Percentiles rank a stretch among this genome's conserved stretches.
These are phyloP conservation scores for Harpegnathos saltator DNA, from an alignment of 1,140 invertebrate genomes.

Conservation along the genomic window DNA sequence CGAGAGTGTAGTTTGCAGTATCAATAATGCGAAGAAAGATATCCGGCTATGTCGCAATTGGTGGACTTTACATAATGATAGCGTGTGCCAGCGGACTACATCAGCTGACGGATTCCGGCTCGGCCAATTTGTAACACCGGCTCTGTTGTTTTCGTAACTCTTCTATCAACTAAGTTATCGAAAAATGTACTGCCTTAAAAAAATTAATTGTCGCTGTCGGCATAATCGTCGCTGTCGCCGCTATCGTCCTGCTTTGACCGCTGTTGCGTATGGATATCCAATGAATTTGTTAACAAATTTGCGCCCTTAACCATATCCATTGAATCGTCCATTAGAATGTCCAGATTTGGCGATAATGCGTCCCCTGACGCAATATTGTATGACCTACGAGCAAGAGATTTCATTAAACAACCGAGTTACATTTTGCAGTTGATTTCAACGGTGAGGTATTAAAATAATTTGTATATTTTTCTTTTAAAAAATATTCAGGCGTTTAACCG, in stretches of 20 bases:
- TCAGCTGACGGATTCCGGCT: not conserved
- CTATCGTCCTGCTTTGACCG: conserved; percentile 79
- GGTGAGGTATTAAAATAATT: not conserved
- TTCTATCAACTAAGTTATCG: not conserved
- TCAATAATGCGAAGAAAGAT: not conserved
- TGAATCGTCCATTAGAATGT: conserved; percentile 78
- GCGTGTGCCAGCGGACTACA: not conserved
- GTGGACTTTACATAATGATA: no score
- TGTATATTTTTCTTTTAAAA: not conserved
- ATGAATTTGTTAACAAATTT: conserved; percentile 27
- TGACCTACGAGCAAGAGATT: conserved; percentile 71
- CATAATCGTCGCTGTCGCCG: conserved; percentile 84
- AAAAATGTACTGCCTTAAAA: conserved; percentile 25
- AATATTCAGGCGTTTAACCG: no score
- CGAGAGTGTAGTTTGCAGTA: not conserved
- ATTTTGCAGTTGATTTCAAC: not conserved
- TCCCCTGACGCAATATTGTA: conserved; percentile 80
- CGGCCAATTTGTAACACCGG: not conserved
- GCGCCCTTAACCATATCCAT: conserved; percentile 63
- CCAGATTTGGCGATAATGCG: conserved; percentile 80
- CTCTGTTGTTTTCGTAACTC: not conserved
- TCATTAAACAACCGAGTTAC: conserved; percentile 12
- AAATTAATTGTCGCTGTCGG: conserved; percentile 83
- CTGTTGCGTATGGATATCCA: conserved; percentile 44
- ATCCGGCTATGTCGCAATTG: not conserved